phyloP scores from a whole-genome alignment of 2,888 invertebrate species.

The Tiliacea citrago region DNA sequence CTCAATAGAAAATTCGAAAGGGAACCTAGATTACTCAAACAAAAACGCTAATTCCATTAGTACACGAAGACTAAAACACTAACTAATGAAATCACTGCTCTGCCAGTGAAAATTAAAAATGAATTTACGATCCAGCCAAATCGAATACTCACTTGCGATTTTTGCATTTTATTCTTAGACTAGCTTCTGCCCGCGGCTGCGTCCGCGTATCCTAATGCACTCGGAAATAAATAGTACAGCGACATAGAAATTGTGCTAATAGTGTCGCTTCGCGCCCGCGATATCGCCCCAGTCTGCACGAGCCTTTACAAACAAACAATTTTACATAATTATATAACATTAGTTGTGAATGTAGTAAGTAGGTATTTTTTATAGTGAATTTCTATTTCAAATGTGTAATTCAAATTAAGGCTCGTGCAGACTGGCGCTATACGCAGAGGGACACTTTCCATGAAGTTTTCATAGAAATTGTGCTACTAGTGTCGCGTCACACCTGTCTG shows the following conservation, averaged over 20 bases:
- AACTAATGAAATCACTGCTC: background rate
- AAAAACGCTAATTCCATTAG: too few relatives aligned
- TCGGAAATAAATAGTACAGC: background rate
- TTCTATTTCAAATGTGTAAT: slow-evolving; percentile 16
- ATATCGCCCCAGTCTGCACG: too few relatives aligned
- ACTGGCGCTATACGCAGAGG: too few relatives aligned
- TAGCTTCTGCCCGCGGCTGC: background rate
- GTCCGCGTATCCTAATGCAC: background rate
- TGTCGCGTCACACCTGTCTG: too few relatives aligned
- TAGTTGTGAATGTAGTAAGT: background rate
- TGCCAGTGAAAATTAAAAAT: slow-evolving; percentile 40
- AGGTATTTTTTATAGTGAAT: background rate
- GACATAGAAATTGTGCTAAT: too few relatives aligned
- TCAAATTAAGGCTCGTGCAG: background rate
- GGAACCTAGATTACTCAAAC: background rate
- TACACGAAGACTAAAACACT: slow-evolving; percentile 19
- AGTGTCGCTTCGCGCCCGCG: too few relatives aligned
- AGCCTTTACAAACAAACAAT: background rate
- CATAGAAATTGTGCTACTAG: too few relatives aligned
- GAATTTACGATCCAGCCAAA: slow-evolving; percentile 34
- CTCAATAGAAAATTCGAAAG: background rate
- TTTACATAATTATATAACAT: background rate
- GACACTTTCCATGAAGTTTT: too few relatives aligned
- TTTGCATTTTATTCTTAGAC: background rate
- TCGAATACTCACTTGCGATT: slow-evolving; percentile 21